These are phyloP conservation scores for Conistra vaccinii DNA, from an alignment of 2,888 invertebrate species.

Conservation along the genomic window DNA sequence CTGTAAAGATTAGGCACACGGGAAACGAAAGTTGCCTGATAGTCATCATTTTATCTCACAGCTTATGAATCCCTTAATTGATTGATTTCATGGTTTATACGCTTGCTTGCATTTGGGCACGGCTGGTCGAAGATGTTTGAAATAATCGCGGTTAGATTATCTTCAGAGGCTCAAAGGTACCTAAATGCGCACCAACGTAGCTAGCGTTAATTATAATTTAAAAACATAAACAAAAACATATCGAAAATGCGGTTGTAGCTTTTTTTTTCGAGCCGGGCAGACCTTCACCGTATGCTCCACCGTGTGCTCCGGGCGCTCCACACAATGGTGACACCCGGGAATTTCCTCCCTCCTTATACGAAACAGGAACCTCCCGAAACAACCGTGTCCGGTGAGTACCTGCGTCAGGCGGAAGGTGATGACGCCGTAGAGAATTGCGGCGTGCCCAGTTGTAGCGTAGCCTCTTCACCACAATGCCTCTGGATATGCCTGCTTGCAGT, in stretches of 20 bases:
- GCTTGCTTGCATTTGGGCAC: background rate
- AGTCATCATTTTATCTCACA: constrained; percentile 10
- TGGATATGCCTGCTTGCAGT: background rate
- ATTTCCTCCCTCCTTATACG: no score
- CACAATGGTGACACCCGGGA: no score
- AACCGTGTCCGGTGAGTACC: no score
- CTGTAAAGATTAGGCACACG: constrained; percentile 38
- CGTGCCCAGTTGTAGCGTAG: no score
- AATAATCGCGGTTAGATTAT: background rate
- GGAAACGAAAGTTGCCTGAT: constrained; percentile 30
- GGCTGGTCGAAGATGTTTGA: background rate
- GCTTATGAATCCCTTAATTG: constrained; percentile 31
- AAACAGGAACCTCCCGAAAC: no score
- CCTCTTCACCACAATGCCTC: background rate
- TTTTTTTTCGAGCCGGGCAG: no score
- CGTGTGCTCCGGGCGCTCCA: no score
- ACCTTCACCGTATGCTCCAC: no score
- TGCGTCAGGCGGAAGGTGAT: no score
- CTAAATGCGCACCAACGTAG: background rate
- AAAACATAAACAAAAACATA: background rate
- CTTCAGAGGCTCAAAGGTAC: background rate
- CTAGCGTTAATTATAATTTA: background rate
- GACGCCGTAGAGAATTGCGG: no score
- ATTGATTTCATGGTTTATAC: constrained; percentile 29
- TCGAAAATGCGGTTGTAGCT: background rate